Base-by-base conservation (phyloP, 2,113 vertebrate species). In the Athene cunicularia region DNA sequence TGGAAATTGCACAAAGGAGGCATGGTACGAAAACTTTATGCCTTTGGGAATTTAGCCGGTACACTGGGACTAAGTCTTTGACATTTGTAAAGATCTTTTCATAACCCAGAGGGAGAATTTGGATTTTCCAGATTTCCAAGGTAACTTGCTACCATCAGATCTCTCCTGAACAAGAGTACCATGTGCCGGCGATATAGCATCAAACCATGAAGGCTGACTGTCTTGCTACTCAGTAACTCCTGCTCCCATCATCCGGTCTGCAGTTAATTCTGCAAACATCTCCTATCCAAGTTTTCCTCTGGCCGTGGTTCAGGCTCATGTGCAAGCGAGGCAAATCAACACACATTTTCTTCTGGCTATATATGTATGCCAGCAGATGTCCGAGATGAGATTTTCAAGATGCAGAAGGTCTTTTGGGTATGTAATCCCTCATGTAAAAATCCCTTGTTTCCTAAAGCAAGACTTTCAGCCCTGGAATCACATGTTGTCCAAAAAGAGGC, bases 371-470 rank as follows among this genome's bases (percentile, higher is more conserved):
- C 93, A 94, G 79, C 90, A 95, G 96, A 93, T 88, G 88, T 95
- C 41, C 82, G 35, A 88, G 79, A 45, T 97, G 95, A 95, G 82
- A 86, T 86, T 92, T 95, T 90, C 92, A 97, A 95, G 92, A 95
- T 70, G 80, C 37, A 22, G 32, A 30, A 7, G 18, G 45, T 72
- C 74, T 86, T 94, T 33, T 13, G 80, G 92, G 90, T 88, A 77
- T 2, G 41, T 50, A 94, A 94, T 86, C 75, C 79, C 86, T 92
- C n/a, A n/a, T 22, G 62, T 30, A 74, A 86, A 93, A 96, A 92
- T 70, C 84, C n/a, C 55, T 66, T 8, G 19, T 59, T 96, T 92
- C 75, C 88, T 86, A 76, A 39, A 88, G 82, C 50, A 73, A 90
- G 79, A 37, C 55, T 75, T 74, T 50, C 75, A 93, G 81, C n/a